These are phyloP conservation scores for Mystacornis crossleyi DNA, from an alignment of 2,113 vertebrate genomes.

Conservation along the genomic window DNA sequence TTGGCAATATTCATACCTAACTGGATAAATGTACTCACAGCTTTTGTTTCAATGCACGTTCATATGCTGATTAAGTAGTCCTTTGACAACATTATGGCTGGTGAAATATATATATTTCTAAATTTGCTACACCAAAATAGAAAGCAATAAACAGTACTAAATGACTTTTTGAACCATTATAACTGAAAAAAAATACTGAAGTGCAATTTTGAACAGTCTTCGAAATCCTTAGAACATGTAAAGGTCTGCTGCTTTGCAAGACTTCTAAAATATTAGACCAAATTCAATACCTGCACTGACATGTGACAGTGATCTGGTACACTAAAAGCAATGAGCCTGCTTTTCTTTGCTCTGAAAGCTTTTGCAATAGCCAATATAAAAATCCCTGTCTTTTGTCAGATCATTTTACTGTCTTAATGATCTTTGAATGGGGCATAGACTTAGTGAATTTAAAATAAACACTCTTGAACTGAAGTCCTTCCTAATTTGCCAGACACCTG, in stretches of 20 bases:
- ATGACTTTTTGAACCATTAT: neutral
- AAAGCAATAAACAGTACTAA: neutral
- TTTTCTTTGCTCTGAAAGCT: neutral
- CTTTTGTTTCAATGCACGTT: neutral
- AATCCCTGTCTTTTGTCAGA: neutral
- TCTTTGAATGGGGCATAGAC: neutral
- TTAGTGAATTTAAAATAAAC: neutral
- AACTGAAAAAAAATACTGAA: neutral
- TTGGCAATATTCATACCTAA: neutral
- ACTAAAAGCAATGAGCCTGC: neutral
- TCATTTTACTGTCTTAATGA: neutral
- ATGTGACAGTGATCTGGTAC: neutral
- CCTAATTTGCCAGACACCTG: neutral
- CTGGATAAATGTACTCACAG: neutral
- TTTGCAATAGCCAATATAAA: neutral
- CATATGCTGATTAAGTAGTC: neutral
- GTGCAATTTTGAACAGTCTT: neutral
- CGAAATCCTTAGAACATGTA: neutral
- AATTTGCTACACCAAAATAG: neutral
- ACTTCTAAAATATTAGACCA: neutral
- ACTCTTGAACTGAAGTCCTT: neutral
- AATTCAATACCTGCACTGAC: neutral
- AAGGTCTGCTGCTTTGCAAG: neutral
- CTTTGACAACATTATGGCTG: neutral
- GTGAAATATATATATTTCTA: neutral